Evolutionary conservation across 2,888 invertebrate genomes (phyloP).

Genomic region (Campoplex nolae): DNA sequence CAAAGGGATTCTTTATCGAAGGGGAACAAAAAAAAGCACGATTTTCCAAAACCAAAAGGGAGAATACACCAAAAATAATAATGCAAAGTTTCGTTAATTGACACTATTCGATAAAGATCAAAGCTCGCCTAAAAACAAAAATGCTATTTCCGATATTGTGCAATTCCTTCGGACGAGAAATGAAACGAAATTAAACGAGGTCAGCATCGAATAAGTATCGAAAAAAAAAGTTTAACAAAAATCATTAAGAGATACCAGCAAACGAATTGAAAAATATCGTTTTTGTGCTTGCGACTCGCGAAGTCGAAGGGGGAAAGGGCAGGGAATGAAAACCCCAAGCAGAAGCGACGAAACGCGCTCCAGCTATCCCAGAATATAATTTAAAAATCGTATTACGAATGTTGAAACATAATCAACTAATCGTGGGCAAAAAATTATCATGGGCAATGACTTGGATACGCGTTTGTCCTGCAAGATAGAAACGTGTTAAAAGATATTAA

Average conservation of each 20-base stretch:
- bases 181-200: constrained; percentile 20
- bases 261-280: constrained; percentile 18
- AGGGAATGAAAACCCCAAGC: neutral
- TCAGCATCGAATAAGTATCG: constrained; percentile 25
- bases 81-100: constrained; percentile 35
- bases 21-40: constrained; percentile 13
- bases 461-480: constrained; percentile 31
- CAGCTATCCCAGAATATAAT: constrained; percentile 43
- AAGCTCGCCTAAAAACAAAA: constrained; percentile 25
- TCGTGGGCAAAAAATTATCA: constrained; percentile 16
- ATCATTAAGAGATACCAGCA: constrained; percentile 6
- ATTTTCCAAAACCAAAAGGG: constrained; percentile 21
- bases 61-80: constrained; percentile 17
- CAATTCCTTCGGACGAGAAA: constrained; percentile 23
- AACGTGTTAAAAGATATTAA: constrained; percentile 35
- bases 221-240: neutral
- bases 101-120: constrained; percentile 28
- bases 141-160: constrained; percentile 42
- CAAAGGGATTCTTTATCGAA: constrained; percentile 31
- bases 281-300: constrained; percentile 45
- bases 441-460: constrained; percentile 23
- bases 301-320: constrained; percentile 7
- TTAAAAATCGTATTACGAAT: constrained; percentile 49
- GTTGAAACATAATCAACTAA: constrained; percentile 35
- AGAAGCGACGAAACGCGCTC: no score